These are phyloP conservation scores for Eonycteris spelaea DNA, from an alignment of 2,113 vertebrate genomes.

Conservation along the genomic window DNA sequence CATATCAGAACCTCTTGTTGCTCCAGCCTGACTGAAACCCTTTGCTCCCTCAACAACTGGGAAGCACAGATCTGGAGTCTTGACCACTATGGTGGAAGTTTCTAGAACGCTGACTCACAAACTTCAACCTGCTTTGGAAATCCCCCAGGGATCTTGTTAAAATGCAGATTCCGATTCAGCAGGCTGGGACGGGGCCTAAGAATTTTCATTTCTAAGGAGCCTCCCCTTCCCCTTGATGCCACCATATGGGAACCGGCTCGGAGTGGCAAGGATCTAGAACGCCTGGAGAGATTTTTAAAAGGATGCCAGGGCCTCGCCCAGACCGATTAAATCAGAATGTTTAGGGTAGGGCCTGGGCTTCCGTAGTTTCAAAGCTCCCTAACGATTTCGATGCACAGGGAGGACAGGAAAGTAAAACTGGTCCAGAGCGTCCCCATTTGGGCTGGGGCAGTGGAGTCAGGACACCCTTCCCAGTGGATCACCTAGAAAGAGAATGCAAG, in stretches of 20 bases:
- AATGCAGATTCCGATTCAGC: background rate
- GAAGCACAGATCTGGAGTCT: background rate
- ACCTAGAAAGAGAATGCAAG: slow-evolving; percentile 58
- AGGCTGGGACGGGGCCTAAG: background rate
- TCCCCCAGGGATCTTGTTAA: background rate
- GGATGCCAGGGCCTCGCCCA: background rate
- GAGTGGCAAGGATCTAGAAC: background rate
- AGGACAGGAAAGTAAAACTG: background rate
- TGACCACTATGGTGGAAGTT: background rate
- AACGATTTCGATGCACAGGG: background rate
- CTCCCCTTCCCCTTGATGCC: background rate
- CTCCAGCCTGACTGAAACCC: background rate
- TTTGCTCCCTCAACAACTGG: background rate
- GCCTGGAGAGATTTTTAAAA: background rate
- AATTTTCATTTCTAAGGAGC: background rate
- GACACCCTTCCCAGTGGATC: background rate
- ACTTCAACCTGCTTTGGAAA: background rate
- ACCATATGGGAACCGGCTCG: background rate
- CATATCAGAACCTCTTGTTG: background rate
- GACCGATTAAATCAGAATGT: background rate
- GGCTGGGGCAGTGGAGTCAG: background rate
- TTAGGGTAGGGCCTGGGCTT: background rate
- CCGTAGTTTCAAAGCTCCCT: background rate
- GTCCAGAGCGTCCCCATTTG: background rate
- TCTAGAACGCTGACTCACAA: background rate